Conservation (phyloP, 2,113 vertebrate species). For the Nibea albiflora region DNA sequence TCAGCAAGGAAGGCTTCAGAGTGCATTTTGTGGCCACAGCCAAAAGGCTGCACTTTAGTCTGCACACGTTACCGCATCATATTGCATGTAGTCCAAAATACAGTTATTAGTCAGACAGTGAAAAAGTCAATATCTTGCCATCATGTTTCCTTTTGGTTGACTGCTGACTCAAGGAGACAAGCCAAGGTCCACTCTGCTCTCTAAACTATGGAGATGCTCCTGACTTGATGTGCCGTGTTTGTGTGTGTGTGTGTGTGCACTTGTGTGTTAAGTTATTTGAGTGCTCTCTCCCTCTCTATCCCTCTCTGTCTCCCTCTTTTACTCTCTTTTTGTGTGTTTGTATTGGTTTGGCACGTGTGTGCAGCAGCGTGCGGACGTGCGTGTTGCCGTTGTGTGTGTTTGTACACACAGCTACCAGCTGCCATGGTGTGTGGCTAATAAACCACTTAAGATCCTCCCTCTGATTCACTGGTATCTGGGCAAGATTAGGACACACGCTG, state of each 20-base stretch:
- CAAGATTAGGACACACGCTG: slow-evolving; percentile 38
- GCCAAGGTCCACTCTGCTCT: slow-evolving; percentile 68
- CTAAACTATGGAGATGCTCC: slow-evolving; percentile 67
- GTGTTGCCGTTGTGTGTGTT: slow-evolving; percentile 31
- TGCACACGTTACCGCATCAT: slow-evolving; percentile 69
- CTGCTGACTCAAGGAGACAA: slow-evolving; percentile 78
- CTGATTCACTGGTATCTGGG: slow-evolving; percentile 42
- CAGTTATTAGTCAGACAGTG: slow-evolving; percentile 79
- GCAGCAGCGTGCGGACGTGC: slow-evolving; percentile 10
- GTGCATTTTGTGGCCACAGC: slow-evolving; percentile 64
- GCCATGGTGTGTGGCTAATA: slow-evolving; percentile 61
- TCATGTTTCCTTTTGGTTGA: slow-evolving; percentile 77
- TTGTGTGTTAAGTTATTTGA: slow-evolving; percentile 57
- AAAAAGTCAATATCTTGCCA: slow-evolving; percentile 81
- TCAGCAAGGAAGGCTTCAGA: slow-evolving; percentile 58
- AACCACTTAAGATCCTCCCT: slow-evolving; percentile 55
- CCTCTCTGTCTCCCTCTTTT: slow-evolving; percentile 16
- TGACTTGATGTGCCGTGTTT: slow-evolving; percentile 34
- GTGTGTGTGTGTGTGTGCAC: slow-evolving; percentile 32
- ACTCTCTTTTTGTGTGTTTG: slow-evolving; percentile 35
- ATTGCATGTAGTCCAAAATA: slow-evolving; percentile 78
- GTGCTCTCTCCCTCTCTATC: slow-evolving; percentile 39
- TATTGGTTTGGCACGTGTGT: slow-evolving; percentile 13
- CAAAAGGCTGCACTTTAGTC: slow-evolving; percentile 76
- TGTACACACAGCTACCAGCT: slow-evolving; percentile 30